Evolutionary conservation across 2,888 invertebrate genomes (phyloP).

Genomic region (Galeopsomyia nigrocyanea): DNA sequence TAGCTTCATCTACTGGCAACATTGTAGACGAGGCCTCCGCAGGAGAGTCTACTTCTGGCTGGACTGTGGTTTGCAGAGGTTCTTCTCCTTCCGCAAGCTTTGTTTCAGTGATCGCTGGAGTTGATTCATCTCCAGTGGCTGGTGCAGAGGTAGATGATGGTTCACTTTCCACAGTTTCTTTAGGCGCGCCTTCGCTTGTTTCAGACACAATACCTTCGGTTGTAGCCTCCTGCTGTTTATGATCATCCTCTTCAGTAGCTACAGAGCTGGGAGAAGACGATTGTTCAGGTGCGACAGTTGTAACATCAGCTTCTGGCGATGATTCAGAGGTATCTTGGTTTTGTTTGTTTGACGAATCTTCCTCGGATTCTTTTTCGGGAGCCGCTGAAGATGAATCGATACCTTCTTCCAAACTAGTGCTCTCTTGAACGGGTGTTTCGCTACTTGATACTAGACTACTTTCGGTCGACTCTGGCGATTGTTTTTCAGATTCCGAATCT

Average conservation of each 20-base stretch:
- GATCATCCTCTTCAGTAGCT: constrained; percentile 11
- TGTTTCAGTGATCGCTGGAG: constrained; percentile 10
- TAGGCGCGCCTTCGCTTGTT: not conserved
- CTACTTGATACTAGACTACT: constrained; percentile 44
- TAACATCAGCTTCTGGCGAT: constrained; percentile 29
- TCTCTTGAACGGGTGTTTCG: constrained; percentile 27
- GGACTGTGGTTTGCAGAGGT: constrained; percentile 8
- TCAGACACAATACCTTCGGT: not conserved
- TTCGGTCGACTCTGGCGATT: constrained; percentile 33
- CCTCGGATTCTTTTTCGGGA: constrained; percentile 36
- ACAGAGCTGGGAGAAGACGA: not conserved
- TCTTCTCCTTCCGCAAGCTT: constrained; percentile 35
- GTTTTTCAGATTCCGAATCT: constrained; percentile 34
- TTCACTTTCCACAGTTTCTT: constrained; percentile 11
- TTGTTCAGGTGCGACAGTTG: constrained; percentile 27
- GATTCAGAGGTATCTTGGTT: constrained; percentile 34
- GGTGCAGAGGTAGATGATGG: not conserved
- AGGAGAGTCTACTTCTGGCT: constrained; percentile 56
- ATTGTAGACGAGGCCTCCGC: constrained; percentile 19
- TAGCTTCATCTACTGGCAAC: constrained; percentile 8
- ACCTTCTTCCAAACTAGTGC: not conserved
- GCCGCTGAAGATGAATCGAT: not conserved
- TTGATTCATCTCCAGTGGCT: constrained; percentile 37
- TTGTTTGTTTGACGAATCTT: constrained; percentile 27
- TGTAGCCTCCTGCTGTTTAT: not conserved